Percentiles rank a stretch among this genome's conserved stretches.
phyloP scores from a whole-genome alignment of 2,113 vertebrate genomes.

The Labeo catla region DNA sequence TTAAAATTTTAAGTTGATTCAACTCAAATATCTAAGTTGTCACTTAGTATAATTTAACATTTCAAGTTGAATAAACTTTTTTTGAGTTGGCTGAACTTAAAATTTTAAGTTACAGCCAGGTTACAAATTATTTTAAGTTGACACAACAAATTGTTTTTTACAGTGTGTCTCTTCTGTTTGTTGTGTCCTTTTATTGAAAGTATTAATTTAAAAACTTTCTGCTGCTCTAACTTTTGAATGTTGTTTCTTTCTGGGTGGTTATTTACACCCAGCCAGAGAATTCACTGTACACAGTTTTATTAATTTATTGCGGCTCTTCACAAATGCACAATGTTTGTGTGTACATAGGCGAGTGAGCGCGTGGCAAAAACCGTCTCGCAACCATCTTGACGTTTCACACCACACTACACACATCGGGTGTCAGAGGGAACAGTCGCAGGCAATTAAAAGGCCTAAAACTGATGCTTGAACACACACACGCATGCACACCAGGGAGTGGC shows the following conservation, averaged over 20 bases:
- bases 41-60: too few species aligned
- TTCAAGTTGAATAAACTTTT: too few species aligned
- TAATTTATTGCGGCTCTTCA: slow-evolving; percentile 1
- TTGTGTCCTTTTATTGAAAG: too few species aligned
- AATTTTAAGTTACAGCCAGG: too few species aligned
- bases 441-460: slow-evolving; percentile 50
- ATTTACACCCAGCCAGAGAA: background rate
- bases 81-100: too few species aligned
- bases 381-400: slow-evolving; percentile 54
- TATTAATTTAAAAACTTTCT: background rate
- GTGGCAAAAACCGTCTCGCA: background rate
- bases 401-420: slow-evolving; percentile 18
- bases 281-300: background rate
- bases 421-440: slow-evolving; percentile 38
- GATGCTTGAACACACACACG: slow-evolving; percentile 30
- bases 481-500: slow-evolving; percentile 22
- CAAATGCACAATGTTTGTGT: background rate
- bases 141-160: too few species aligned
- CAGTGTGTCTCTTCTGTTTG: background rate
- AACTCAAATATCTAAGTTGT: too few species aligned
- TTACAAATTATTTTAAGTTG: too few species aligned
- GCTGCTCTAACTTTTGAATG: too few species aligned
- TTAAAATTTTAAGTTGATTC: too few species aligned
- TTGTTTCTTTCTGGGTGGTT: background rate
- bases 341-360: background rate